Evolutionary conservation across 2,113 vertebrate species (phyloP).

Genomic region (Hyla sarda): DNA sequence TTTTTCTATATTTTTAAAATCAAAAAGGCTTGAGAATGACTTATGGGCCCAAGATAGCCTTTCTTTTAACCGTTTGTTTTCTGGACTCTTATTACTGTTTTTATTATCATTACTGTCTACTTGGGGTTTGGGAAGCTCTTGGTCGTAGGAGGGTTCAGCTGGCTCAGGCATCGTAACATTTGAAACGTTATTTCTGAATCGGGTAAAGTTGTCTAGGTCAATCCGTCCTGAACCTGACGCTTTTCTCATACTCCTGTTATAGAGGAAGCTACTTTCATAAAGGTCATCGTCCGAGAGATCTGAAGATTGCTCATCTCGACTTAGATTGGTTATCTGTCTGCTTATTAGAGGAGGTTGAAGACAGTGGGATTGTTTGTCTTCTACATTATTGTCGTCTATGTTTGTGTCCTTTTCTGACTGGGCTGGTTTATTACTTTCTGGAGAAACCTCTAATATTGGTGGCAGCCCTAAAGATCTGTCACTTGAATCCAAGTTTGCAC

Average conservation of each 20-base stretch:
- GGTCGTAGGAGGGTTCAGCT: slow-evolving; percentile 58
- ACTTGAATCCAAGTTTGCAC: not conserved
- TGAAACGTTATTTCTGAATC: slow-evolving; percentile 49
- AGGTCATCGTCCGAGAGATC: slow-evolving; percentile 75
- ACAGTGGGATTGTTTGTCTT: slow-evolving; percentile 62
- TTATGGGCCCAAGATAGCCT: slow-evolving; percentile 82
- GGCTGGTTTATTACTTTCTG: slow-evolving; percentile 69
- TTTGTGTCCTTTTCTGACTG: slow-evolving; percentile 61
- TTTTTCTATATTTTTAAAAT: slow-evolving; percentile 76
- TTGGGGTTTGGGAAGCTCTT: slow-evolving; percentile 58
- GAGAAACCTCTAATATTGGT: slow-evolving; percentile 77
- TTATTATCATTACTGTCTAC: slow-evolving; percentile 68
- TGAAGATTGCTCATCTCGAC: slow-evolving; percentile 59
- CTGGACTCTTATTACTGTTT: slow-evolving; percentile 71
- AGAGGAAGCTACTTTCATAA: slow-evolving; percentile 67
- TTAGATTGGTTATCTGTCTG: slow-evolving; percentile 50
- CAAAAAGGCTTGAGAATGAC: slow-evolving; percentile 84
- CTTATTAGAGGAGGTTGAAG: slow-evolving; percentile 49
- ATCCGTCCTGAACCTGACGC: slow-evolving; percentile 61
- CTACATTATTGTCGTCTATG: slow-evolving; percentile 62
- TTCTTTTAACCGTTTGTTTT: slow-evolving; percentile 78
- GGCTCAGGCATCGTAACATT: slow-evolving; percentile 47
- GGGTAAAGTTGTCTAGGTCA: slow-evolving; percentile 42
- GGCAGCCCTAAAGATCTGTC: slow-evolving; percentile 68
- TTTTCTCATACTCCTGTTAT: slow-evolving; percentile 68